Percentiles rank a stretch among this genome's conserved stretches.
These are phyloP conservation scores for Delichon dasypus DNA, from an alignment of 2,797 vertebrate genomes.

Conservation along the genomic window DNA sequence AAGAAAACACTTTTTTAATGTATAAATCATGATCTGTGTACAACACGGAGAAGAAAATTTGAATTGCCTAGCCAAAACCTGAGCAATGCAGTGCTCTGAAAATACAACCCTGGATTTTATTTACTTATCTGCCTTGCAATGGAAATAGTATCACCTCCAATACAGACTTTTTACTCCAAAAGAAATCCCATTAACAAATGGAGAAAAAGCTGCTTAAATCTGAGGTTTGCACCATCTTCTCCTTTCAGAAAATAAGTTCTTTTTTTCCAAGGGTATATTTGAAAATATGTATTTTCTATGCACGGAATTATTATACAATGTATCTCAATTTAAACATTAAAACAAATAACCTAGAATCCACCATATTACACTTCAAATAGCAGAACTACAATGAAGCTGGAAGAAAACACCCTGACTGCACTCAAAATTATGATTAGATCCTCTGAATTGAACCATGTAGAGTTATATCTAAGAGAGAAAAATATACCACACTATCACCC, in stretches of 20 bases:
- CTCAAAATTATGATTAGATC: not conserved
- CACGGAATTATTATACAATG: not conserved
- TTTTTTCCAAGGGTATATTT: not conserved
- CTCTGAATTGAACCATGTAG: not conserved
- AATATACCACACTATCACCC: not conserved
- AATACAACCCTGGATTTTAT: not conserved
- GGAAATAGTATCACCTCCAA: not conserved
- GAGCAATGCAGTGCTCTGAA: not conserved
- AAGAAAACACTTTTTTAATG: constrained; percentile 3
- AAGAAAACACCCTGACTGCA: not conserved
- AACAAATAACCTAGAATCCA: not conserved
- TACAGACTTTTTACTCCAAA: not conserved
- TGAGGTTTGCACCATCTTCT: not conserved
- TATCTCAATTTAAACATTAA: not conserved
- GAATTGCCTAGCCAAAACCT: not conserved
- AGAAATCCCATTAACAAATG: not conserved
- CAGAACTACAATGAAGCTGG: not conserved
- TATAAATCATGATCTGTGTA: not conserved
- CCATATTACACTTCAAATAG: not conserved
- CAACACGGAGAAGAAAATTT: not conserved
- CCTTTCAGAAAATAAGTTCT: not conserved
- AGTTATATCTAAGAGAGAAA: not conserved
- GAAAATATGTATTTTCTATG: not conserved
- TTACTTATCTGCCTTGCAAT: not conserved
- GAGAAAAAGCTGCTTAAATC: not conserved